Conservation (phyloP, 2,888 invertebrate genomes). For the Amphipoea oculea region DNA sequence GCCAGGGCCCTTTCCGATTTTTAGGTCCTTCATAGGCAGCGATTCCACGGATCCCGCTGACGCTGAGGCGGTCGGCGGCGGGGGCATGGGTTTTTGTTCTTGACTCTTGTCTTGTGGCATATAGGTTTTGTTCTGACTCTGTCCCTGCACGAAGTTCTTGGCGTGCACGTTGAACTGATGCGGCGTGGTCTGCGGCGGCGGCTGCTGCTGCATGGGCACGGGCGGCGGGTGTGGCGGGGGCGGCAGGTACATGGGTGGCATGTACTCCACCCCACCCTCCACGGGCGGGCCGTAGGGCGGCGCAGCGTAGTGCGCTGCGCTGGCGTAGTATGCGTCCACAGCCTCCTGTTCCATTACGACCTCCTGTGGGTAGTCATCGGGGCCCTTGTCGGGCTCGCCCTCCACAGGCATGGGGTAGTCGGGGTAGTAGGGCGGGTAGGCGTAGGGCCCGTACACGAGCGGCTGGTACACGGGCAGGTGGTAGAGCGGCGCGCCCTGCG, state of each 20-base stretch:
- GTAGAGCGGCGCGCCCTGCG: constrained; percentile 89
- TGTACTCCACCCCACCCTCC: constrained; percentile 84
- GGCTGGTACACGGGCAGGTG: constrained; percentile 89
- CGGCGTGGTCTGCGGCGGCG: constrained; percentile 75
- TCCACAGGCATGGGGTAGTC: constrained; percentile 88
- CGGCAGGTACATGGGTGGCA: constrained; percentile 85
- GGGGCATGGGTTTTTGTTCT: constrained; percentile 76
- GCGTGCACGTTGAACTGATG: constrained; percentile 89
- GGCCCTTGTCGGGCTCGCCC: constrained; percentile 85
- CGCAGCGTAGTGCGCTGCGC: constrained; percentile 82
- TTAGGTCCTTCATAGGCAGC: constrained; percentile 86
- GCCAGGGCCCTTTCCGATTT: constrained; percentile 80
- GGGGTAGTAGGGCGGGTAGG: constrained; percentile 87
- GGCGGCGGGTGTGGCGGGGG: constrained; percentile 82
- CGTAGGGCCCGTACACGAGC: constrained; percentile 85
- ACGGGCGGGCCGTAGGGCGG: constrained; percentile 84
- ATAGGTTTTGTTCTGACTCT: constrained; percentile 77
- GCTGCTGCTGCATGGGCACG: constrained; percentile 80
- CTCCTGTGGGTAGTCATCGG: constrained; percentile 87
- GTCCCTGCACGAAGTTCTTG: constrained; percentile 88
- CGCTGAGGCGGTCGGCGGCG: constrained; percentile 72
- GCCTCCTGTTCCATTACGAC: constrained; percentile 89
- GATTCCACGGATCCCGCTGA: constrained; percentile 77
- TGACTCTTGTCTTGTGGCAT: constrained; percentile 77
- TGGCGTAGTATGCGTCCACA: constrained; percentile 87